Conservation (phyloP, 1,140 invertebrate species). For the Bombus turneri region DNA sequence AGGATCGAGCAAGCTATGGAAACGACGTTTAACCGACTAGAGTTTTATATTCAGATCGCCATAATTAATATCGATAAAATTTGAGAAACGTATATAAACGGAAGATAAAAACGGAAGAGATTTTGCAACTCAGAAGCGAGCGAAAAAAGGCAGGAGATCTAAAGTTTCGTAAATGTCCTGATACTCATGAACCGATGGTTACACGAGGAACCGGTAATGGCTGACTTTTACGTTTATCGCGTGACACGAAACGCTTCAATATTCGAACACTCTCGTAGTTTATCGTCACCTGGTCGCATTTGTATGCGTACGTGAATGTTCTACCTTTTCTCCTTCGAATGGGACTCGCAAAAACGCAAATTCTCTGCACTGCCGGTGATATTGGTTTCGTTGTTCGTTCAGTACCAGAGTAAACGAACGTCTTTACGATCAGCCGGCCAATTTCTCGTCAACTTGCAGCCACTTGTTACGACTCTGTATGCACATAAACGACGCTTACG, state of each 20-base stretch:
- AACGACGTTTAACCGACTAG: no score
- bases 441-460: constrained; percentile 24
- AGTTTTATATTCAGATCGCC: no score
- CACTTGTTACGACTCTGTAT: not conserved
- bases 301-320: not conserved
- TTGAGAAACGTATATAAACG: fast-evolving
- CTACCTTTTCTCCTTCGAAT: not conserved
- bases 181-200: no score
- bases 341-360: not conserved
- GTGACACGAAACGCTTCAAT: constrained; percentile 46
- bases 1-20: fast-evolving
- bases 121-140: no score
- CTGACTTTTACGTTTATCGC: constrained; percentile 37
- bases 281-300: not conserved
- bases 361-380: no score
- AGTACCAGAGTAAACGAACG: constrained; percentile 10
- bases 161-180: no score
- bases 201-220: not conserved
- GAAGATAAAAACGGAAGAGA: no score
- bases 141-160: no score
- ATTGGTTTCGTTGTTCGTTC: not conserved
- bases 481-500: not conserved
- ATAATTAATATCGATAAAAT: no score
- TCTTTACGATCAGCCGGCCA: constrained; percentile 41
- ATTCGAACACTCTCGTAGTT: constrained; percentile 40